A percentile compares a stretch with the other conserved stretches of the same genome.
Evolutionary conservation across 2,888 invertebrate species (phyloP).

Genomic region (Lochmaea crataegi): DNA sequence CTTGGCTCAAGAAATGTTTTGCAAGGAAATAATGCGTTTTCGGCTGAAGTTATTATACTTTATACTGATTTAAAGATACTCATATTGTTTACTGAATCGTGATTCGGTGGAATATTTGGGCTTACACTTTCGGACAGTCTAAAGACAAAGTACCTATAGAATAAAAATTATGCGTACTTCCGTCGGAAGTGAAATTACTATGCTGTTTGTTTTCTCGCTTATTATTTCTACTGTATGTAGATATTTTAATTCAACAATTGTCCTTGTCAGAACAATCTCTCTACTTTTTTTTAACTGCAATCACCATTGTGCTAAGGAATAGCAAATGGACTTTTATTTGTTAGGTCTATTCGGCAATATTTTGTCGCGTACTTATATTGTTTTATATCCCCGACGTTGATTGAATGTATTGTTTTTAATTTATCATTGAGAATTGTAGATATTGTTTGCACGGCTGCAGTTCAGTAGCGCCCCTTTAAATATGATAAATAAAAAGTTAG

Average conservation of each 20-base stretch:
- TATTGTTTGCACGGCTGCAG: neutral
- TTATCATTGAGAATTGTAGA: neutral
- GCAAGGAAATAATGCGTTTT: too few species aligned
- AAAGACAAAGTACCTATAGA: slow-evolving; percentile 16
- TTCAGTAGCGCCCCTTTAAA: neutral
- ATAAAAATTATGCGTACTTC: slow-evolving; percentile 55
- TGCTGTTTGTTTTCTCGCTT: slow-evolving; percentile 28
- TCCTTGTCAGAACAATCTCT: slow-evolving; percentile 30
- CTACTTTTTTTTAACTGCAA: slow-evolving; percentile 25
- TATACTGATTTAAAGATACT: too few species aligned
- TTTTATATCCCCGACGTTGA: neutral
- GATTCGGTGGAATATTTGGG: slow-evolving; percentile 15
- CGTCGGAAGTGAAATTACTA: slow-evolving; percentile 52
- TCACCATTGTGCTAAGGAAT: slow-evolving; percentile 31
- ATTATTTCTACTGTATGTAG: slow-evolving; percentile 37
- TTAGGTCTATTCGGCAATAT: slow-evolving; percentile 14
- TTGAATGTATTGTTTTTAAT: neutral
- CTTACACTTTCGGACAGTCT: neutral
- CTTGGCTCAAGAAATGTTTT: too few species aligned
- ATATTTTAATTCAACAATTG: slow-evolving; percentile 41
- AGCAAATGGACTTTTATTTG: slow-evolving; percentile 30
- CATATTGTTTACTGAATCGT: too few species aligned
- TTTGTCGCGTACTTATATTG: slow-evolving; percentile 8
- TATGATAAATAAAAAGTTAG: too few species aligned
- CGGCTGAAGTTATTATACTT: too few species aligned